These are phyloP conservation scores for Numenius phaeopus DNA, from an alignment of 2,797 vertebrate genomes.

Conservation along the genomic window DNA sequence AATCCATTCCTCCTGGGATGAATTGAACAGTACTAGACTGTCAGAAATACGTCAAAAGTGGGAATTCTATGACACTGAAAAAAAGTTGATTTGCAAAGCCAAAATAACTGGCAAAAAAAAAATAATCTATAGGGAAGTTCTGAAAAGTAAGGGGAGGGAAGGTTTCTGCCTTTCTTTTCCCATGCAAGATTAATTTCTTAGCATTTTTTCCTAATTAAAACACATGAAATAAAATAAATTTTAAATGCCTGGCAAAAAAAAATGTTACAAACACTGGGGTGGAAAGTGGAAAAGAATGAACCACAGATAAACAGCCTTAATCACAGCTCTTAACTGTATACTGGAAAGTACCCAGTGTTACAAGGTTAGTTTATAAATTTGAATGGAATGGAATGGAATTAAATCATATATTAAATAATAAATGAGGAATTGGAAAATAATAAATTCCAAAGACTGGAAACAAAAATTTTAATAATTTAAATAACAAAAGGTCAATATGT, in stretches of 20 bases:
- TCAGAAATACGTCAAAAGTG: not conserved
- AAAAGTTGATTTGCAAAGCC: not conserved
- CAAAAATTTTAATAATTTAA: not conserved
- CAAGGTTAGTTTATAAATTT: not conserved
- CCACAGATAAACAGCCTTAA: slow-evolving; percentile 41
- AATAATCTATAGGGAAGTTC: not conserved
- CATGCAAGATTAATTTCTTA: not conserved
- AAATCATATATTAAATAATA: not conserved
- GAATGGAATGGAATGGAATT: not conserved
- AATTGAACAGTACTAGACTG: not conserved
- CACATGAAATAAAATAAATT: not conserved
- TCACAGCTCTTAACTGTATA: not conserved
- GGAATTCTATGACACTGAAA: not conserved
- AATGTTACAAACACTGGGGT: not conserved
- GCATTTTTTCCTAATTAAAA: not conserved
- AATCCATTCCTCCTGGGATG: not conserved
- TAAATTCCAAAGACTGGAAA: not conserved
- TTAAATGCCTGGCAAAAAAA: not conserved
- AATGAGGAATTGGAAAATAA: not conserved
- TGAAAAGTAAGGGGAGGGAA: not conserved
- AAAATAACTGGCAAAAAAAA: not conserved
- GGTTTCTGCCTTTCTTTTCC: not conserved
- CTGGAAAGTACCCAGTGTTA: not conserved
- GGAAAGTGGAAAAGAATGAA: slow-evolving; percentile 2
- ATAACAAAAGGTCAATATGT: not conserved